Evolutionary conservation across 2,888 invertebrate species (phyloP).

Genomic region (Drosophila tanythrix): DNA sequence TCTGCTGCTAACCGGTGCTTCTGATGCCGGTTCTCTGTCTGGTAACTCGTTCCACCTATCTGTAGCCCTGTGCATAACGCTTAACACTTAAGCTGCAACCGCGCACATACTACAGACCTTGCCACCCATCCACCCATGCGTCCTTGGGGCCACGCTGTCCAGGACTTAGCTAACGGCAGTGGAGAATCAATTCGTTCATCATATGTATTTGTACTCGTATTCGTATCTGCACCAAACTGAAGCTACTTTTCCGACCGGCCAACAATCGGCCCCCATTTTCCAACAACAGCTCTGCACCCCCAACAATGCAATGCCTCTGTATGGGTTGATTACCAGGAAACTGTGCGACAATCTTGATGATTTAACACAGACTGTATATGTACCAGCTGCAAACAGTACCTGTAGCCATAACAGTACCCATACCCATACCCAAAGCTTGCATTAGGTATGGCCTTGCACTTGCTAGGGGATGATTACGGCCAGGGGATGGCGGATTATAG

Average conservation of each 20-base stretch:
- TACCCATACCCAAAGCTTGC: neutral
- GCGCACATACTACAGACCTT: slow-evolving; percentile 21
- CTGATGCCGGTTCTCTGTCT: slow-evolving; percentile 1
- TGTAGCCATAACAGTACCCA: neutral
- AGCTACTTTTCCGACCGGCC: slow-evolving; percentile 54
- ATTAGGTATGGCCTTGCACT: slow-evolving; percentile 20
- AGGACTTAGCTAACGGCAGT: slow-evolving; percentile 50
- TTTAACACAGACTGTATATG: slow-evolving; percentile 27
- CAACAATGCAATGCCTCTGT: slow-evolving; percentile 18
- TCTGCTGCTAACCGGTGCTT: slow-evolving; percentile 17
- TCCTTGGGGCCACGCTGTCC: slow-evolving; percentile 5
- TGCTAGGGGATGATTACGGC: slow-evolving; percentile 1
- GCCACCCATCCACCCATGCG: neutral
- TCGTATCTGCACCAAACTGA: slow-evolving; percentile 18
- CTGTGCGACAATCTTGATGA: slow-evolving; percentile 46
- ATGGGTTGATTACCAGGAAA: slow-evolving; percentile 55
- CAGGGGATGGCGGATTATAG: slow-evolving; percentile 12
- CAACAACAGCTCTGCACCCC: slow-evolving; percentile 4
- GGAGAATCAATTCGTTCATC: slow-evolving; percentile 39
- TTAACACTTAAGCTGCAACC: slow-evolving; percentile 83
- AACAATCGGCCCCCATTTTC: slow-evolving; percentile 8
- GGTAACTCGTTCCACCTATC: slow-evolving; percentile 15
- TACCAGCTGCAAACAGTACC: neutral
- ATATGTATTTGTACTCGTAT: slow-evolving; percentile 28
- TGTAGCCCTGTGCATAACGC: slow-evolving; percentile 74